phyloP scores from a whole-genome alignment of 1,140 invertebrate species.

The Portunus trituberculatus region DNA sequence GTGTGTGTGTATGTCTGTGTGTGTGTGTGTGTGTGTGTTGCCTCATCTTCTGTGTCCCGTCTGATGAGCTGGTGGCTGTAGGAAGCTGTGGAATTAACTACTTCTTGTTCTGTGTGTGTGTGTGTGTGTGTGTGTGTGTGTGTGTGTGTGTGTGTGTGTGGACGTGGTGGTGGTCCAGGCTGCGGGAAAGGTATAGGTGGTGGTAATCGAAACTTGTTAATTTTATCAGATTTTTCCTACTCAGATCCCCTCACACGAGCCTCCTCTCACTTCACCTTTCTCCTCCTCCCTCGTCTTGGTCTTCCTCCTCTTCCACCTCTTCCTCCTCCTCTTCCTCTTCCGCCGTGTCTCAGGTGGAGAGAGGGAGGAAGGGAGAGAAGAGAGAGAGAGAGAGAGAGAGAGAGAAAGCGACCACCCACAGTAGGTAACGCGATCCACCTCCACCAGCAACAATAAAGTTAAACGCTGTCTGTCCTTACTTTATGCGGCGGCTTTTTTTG shows the following conservation, averaged over 20 bases:
- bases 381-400: conserved; percentile 31
- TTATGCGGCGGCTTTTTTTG: neutral
- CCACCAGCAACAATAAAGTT: conserved; percentile 44
- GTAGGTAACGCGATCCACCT: conserved; percentile 16
- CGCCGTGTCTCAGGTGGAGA: too few species aligned
- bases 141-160: neutral
- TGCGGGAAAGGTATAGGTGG: neutral
- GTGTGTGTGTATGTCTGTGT: neutral
- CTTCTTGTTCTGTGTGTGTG: too few species aligned
- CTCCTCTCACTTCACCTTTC: neutral
- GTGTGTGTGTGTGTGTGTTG: neutral
- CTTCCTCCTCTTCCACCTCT: neutral
- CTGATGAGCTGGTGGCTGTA: too few species aligned
- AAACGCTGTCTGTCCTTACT: conserved; percentile 16
- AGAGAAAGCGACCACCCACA: neutral
- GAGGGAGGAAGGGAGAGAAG: neutral
- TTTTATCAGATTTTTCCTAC: neutral
- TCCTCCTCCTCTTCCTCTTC: neutral
- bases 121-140: neutral
- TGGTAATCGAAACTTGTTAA: neutral
- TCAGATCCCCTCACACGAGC: neutral
- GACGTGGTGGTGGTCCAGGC: neutral
- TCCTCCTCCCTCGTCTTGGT: neutral
- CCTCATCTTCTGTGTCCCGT: too few species aligned
- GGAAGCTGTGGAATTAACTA: too few species aligned